Conservation (phyloP, 1,140 invertebrate species). For the Solenopsis fugax region DNA sequence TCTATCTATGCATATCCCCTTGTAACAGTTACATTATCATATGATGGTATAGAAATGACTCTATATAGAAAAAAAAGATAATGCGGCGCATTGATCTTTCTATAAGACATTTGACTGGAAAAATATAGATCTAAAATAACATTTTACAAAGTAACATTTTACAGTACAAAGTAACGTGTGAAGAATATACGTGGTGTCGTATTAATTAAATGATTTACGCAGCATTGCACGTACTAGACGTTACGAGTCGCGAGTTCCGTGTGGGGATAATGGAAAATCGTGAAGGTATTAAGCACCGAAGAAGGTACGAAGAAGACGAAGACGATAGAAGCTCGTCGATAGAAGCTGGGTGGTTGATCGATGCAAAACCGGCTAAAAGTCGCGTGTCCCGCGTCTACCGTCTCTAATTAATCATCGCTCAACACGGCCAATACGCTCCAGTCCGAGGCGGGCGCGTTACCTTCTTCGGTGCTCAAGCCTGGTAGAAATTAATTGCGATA, state of each 20-base stretch:
- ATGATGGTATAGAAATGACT: neutral
- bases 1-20: constrained; percentile 17
- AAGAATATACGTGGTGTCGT: neutral
- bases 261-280: constrained; percentile 31
- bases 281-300: constrained; percentile 29
- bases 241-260: neutral
- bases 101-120: neutral
- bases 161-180: too few relatives aligned
- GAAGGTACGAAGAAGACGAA: constrained; percentile 27
- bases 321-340: constrained; percentile 48
- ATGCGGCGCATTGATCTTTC: neutral
- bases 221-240: neutral
- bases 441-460: constrained; percentile 73
- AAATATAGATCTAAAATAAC: neutral
- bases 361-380: constrained; percentile 77
- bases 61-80: neutral
- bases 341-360: constrained; percentile 72
- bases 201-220: neutral
- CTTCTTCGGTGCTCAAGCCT: constrained; percentile 72
- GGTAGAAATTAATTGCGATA: constrained; percentile 78
- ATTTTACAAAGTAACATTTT: constrained; percentile 8
- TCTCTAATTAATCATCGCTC: constrained; percentile 79
- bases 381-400: constrained; percentile 76
- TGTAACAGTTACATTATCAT: neutral
- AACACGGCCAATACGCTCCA: constrained; percentile 74